Evolutionary conservation across 2,888 invertebrate species (phyloP).

Genomic region (Spatulosminthurus flaviceps): DNA sequence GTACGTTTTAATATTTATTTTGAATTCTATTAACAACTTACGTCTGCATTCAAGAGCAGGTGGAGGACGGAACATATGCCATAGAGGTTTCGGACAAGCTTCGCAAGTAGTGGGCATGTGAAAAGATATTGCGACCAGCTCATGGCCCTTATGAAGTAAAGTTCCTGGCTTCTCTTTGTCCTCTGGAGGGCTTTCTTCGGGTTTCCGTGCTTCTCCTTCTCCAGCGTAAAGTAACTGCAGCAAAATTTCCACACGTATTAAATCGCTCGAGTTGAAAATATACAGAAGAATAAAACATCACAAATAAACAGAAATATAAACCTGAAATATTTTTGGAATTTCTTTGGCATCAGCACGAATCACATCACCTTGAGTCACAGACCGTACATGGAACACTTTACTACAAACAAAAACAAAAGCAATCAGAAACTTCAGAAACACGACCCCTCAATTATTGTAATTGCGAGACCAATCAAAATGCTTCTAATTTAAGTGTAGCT

Average conservation of each 20-base stretch:
- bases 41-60: slow-evolving; percentile 96
- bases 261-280: too few relatives aligned
- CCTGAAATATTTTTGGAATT: slow-evolving; percentile 97
- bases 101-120: slow-evolving; percentile 99
- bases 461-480: too few relatives aligned
- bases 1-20: too few relatives aligned
- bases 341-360: slow-evolving; percentile 98
- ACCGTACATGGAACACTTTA: slow-evolving; percentile 98
- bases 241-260: too few relatives aligned
- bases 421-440: too few relatives aligned
- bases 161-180: slow-evolving; percentile 72
- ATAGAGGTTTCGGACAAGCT: slow-evolving; percentile 94
- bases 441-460: too few relatives aligned
- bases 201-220: slow-evolving; percentile 75
- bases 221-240: slow-evolving; percentile 91
- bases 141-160: slow-evolving; percentile 89
- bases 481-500: too few relatives aligned
- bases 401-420: slow-evolving; percentile 68
- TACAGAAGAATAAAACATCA: too few relatives aligned
- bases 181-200: slow-evolving; percentile 65
- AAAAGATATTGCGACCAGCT: slow-evolving; percentile 94
- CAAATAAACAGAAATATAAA: too few relatives aligned
- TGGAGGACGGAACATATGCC: slow-evolving; percentile 98
- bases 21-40: slow-evolving; percentile 65
- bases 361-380: slow-evolving; percentile 98